These are phyloP conservation scores for Homarus gammarus DNA, from an alignment of 2,888 invertebrate species.

Conservation along the genomic window DNA sequence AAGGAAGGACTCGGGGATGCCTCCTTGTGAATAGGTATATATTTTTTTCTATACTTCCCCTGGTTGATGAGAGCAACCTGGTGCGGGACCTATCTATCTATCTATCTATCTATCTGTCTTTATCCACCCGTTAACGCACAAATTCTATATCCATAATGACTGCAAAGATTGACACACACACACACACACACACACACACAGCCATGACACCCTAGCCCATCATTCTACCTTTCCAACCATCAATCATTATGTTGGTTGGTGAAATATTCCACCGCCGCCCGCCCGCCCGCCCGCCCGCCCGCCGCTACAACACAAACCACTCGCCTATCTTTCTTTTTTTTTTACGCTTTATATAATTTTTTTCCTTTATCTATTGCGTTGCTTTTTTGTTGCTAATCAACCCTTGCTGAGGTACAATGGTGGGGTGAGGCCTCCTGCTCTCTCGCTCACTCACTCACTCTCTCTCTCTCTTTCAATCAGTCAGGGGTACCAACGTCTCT, in stretches of 20 bases:
- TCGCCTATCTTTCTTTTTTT: background rate
- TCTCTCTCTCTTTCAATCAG: slow-evolving; percentile 33
- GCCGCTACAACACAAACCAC: too few relatives aligned
- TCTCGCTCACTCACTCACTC: slow-evolving; percentile 7
- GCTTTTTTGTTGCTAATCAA: slow-evolving; percentile 49
- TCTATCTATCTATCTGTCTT: too few relatives aligned
- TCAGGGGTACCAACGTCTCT: slow-evolving; percentile 17
- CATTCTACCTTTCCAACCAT: background rate
- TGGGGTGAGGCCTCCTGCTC: slow-evolving; percentile 15
- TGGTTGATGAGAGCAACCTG: too few relatives aligned
- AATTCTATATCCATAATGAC: too few relatives aligned
- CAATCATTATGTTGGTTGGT: slow-evolving; percentile 19
- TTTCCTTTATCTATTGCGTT: slow-evolving; percentile 25
- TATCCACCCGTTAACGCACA: too few relatives aligned
- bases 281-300: too few relatives aligned
- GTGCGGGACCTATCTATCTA: too few relatives aligned
- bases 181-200: background rate
- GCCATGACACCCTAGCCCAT: background rate
- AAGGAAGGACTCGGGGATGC: too few relatives aligned
- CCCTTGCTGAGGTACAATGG: slow-evolving; percentile 39
- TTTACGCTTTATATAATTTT: too few relatives aligned
- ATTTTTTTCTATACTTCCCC: too few relatives aligned
- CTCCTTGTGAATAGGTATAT: too few relatives aligned
- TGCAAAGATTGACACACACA: too few relatives aligned
- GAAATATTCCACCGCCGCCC: background rate